Evolutionary conservation across 2,797 vertebrate genomes (phyloP), one percentile per base, ranked within the genome.

Genomic region (Falco rusticolus): DNA sequence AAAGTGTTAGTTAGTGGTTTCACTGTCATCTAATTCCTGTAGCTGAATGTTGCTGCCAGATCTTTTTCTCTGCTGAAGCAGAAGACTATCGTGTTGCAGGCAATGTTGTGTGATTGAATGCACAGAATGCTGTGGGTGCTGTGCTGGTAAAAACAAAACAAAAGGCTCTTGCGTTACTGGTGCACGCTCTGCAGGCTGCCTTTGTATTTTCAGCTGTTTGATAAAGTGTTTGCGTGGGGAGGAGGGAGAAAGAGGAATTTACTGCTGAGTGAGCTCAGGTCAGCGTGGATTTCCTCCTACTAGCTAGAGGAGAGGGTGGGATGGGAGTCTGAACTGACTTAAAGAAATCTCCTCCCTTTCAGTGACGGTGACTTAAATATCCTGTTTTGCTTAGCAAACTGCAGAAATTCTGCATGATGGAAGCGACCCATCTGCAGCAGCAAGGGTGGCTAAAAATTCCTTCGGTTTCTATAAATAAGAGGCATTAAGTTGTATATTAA

Each of bases 391-490:
- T 93, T n/a, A 60, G 61, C 39, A 34, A 68, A 50, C 48, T 18
- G 59, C 50, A 61, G 85, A 41, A 50, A 24, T 33, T 4, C 77
- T 34, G 59, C n/a, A 6, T 19, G n/a, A 16, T 22, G 28, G 39
- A 54, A 72, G 45, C 4, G 3, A 59, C 68, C 43, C 33, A 22
- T 50, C 68, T 47, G 82, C 80, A 60, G 66, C 72, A 85, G 82
- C 70, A 43, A 60, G 89, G 77, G 41, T 39, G 48, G 34, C 72
- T 91, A 60, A 71, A 56, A 75, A 80, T 83, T 83, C 63, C n/a
- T 74, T 65, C 60, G 19, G 39, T 28, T 20, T 37, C 70, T 94
- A 85, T 86, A 89, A 95, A 90, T 95, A 83, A 85, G n/a, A 84
- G 51, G 68, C 56, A 33, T 92, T 69, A 94, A 84, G 68, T 64